Base-by-base conservation (phyloP, 2,797 vertebrate species). In the Gorsachius magnificus region DNA sequence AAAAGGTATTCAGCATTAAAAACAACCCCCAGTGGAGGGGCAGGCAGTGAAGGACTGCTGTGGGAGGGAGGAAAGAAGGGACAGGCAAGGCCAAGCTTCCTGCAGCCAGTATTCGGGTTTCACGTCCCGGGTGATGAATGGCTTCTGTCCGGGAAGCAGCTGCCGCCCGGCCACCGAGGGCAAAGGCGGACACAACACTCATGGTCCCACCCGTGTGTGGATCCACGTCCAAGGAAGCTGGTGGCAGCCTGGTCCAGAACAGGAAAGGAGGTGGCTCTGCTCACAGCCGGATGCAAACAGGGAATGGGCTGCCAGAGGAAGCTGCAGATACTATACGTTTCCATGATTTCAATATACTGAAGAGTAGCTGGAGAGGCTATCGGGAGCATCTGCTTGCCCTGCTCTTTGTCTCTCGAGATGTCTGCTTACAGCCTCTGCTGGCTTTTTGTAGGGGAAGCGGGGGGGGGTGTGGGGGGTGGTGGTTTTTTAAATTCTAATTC, bases 201-300 rank as follows among this genome's bases (percentile, higher is more conserved):
- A 4, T 1, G 1, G 54, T 0, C n/a, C 33, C 33, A 4, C 1
- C 13, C 56, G 56, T 2, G 3, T 56, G 29, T 0, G 13, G 75
- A 45, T 41, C 13, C 0, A 0, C 8, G 19, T 21, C 74, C 74
- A 46, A 6, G 51, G 51, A 60, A 43, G 41, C 45, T 68, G 36
- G 46, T 14, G 76, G 61, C 76, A 80, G 20, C 22, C 31, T 78
- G 61, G 26, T 43, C 83, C 58, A 20, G 26, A 57, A 25, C 61
- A 90, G 85, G 78, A 83, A 61, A 87, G 63, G 35, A 79, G 43
- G 66, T 35, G 43, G 15, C 66, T 90, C 63, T 48, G 35, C 66
- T 54, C 54, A 50, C 65, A 60, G 64, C 13, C 17, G 5, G 2
- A 4, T 13, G 54, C 24, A 65, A 50, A 35, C 33, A 31, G 36